A percentile compares a stretch with the other conserved stretches of the same genome.
Evolutionary conservation across 1,140 invertebrate species (phyloP).

Genomic region (Choristoneura fumiferana): DNA sequence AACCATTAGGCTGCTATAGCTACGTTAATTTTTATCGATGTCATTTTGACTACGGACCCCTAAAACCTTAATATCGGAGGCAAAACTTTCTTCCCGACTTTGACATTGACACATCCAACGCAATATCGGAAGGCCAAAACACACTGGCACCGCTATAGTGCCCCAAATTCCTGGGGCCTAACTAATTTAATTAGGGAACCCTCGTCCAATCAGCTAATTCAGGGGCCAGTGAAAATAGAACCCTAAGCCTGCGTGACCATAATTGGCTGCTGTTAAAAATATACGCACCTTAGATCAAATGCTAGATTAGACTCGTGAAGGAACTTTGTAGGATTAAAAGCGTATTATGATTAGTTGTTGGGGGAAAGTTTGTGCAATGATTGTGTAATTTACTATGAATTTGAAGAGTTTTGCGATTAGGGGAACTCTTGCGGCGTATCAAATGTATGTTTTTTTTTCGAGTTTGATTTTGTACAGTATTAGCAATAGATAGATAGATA

Average conservation of each 20-base stretch:
- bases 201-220: slow-evolving; percentile 10
- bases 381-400: background rate
- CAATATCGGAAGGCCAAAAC: background rate
- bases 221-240: slow-evolving; percentile 8
- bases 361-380: background rate
- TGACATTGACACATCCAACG: background rate
- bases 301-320: background rate
- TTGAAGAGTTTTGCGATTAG: too few species aligned
- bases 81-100: too few species aligned
- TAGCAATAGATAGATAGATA: too few species aligned
- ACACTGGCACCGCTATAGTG: background rate
- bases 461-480: too few species aligned
- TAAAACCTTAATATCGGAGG: too few species aligned
- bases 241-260: background rate
- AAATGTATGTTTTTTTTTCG: too few species aligned
- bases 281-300: background rate
- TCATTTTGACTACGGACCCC: too few species aligned
- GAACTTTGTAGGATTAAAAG: too few species aligned
- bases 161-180: background rate
- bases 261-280: background rate
- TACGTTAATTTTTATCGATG: too few species aligned
- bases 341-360: too few species aligned
- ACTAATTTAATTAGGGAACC: slow-evolving; percentile 12
- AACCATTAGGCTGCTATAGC: too few species aligned
- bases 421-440: too few species aligned